These are phyloP conservation scores for fruit fly (Drosophila melanogaster) DNA, from an alignment of 1,140 invertebrate genomes.

Conservation along the genomic window Release_6_plus_ISO1_MT NC_004354.4:18808501-18809000, in stretches of 20 bases:
- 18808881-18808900: conserved; percentile 86
- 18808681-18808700: background rate
- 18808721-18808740: conserved; percentile 85
- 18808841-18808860: conserved; percentile 87
- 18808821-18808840: conserved; percentile 88
- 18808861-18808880: conserved; percentile 87
- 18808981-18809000: conserved; percentile 4
- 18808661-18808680: conserved; percentile 85
- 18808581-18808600: conserved; percentile 86
- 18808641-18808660: conserved; percentile 87
- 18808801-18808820: conserved; percentile 88
- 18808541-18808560: conserved; percentile 87
- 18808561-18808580: conserved; percentile 86
- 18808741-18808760: conserved; percentile 87
- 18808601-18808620: conserved; percentile 85
- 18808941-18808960: conserved; percentile 50
- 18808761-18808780: conserved; percentile 87
- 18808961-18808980: fast-evolving
- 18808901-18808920: conserved; percentile 87
- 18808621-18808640: conserved; percentile 86
- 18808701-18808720: background rate
- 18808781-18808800: conserved; percentile 86
- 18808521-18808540: conserved; percentile 85
- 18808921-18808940: conserved; percentile 88
- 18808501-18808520: background rate